Evolutionary conservation across 2,113 vertebrate species (phyloP).

Genomic region (Bubo scandiacus): DNA sequence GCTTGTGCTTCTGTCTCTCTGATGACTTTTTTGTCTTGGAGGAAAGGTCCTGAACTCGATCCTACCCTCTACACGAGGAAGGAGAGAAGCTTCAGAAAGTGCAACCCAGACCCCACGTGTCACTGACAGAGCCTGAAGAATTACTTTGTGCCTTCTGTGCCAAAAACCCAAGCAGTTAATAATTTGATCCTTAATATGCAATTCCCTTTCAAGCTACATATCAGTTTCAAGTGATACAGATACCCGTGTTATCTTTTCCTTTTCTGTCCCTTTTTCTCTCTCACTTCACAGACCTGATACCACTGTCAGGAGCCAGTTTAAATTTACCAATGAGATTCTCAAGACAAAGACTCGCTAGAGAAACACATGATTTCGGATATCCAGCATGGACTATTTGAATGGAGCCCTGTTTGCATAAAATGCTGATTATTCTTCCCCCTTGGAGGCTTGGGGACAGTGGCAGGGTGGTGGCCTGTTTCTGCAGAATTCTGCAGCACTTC

Average conservation of each 20-base stretch:
- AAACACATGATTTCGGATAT: background rate
- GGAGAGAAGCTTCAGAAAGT: background rate
- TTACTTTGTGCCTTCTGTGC: background rate
- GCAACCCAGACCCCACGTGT: background rate
- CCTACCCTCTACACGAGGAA: background rate
- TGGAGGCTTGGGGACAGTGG: background rate
- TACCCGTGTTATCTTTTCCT: background rate
- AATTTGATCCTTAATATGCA: background rate
- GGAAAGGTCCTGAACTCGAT: background rate
- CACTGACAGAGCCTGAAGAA: background rate
- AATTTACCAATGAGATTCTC: background rate
- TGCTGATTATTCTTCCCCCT: background rate
- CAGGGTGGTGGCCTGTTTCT: background rate
- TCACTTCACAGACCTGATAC: background rate
- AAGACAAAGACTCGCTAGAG: background rate
- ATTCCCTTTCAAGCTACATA: background rate
- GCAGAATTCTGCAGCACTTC: background rate
- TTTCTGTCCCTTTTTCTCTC: background rate
- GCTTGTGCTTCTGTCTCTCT: background rate
- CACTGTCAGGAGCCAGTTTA: background rate
- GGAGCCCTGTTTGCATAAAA: background rate
- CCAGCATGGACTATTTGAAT: background rate
- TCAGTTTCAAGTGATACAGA: accelerated
- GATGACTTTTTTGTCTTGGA: background rate
- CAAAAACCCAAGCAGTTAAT: background rate